These are phyloP conservation scores for Thecophora atra DNA, from an alignment of 2,888 invertebrate genomes.

Conservation along the genomic window DNA sequence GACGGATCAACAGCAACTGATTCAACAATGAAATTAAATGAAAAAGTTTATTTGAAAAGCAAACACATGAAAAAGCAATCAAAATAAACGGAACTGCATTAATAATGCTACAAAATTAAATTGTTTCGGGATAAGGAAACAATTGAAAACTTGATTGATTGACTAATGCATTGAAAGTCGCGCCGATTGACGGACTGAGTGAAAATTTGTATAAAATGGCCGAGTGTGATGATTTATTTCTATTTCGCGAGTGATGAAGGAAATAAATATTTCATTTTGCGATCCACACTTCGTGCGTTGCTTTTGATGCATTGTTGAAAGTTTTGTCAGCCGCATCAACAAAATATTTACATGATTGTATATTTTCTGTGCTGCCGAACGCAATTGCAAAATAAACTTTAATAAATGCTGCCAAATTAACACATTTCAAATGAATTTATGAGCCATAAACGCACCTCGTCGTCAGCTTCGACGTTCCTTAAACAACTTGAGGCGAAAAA, in stretches of 20 bases:
- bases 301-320: not conserved
- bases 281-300: no score
- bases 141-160: conserved; percentile 22
- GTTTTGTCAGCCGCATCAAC: conserved; percentile 3
- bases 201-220: not conserved
- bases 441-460: not conserved
- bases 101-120: conserved; percentile 19
- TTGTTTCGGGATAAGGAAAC: not conserved
- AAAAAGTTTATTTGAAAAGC: conserved; percentile 30
- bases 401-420: conserved; percentile 11
- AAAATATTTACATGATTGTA: not conserved
- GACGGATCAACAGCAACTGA: conserved; percentile 7
- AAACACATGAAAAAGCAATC: conserved; percentile 28
- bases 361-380: not conserved
- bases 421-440: not conserved
- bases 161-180: not conserved
- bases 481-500: no score
- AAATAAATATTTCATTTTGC: no score
- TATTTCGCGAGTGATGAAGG: not conserved
- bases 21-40: conserved; percentile 12
- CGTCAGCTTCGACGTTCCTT: not conserved
- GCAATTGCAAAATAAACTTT: not conserved
- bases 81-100: conserved; percentile 30
- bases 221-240: no score
- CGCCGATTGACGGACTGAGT: not conserved